These are phyloP conservation scores for Hylia prasina DNA, from an alignment of 2,113 vertebrate genomes.

Conservation along the genomic window DNA sequence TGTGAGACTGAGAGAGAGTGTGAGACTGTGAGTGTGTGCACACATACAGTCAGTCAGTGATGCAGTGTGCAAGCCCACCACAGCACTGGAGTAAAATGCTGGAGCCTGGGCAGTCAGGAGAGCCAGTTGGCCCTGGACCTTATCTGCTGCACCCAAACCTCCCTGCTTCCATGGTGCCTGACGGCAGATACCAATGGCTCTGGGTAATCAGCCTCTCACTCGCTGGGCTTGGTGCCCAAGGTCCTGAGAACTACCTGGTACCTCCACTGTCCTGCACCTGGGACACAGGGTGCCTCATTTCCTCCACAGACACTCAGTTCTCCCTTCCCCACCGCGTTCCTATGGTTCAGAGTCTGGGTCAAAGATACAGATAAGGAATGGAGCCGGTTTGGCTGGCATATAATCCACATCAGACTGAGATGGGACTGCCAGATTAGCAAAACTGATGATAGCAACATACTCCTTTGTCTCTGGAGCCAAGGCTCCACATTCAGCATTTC, in stretches of 20 bases:
- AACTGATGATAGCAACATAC: neutral
- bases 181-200: fast-evolving
- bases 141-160: neutral
- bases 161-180: neutral
- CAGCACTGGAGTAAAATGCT: neutral
- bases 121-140: neutral
- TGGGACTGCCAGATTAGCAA: neutral
- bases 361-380: neutral
- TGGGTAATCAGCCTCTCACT: neutral
- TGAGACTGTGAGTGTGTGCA: neutral
- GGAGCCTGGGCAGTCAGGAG: neutral
- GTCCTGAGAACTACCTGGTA: neutral
- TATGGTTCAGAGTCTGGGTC: neutral
- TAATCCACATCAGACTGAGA: neutral
- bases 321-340: neutral
- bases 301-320: neutral
- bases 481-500: neutral
- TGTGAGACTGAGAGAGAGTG: neutral
- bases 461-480: neutral
- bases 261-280: neutral
- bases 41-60: neutral
- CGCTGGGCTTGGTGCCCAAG: fast-evolving
- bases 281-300: neutral
- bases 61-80: neutral
- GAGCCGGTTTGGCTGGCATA: neutral